These are phyloP conservation scores for Rhagonycha fulva DNA, from an alignment of 2,888 invertebrate species.

Conservation along the genomic window DNA sequence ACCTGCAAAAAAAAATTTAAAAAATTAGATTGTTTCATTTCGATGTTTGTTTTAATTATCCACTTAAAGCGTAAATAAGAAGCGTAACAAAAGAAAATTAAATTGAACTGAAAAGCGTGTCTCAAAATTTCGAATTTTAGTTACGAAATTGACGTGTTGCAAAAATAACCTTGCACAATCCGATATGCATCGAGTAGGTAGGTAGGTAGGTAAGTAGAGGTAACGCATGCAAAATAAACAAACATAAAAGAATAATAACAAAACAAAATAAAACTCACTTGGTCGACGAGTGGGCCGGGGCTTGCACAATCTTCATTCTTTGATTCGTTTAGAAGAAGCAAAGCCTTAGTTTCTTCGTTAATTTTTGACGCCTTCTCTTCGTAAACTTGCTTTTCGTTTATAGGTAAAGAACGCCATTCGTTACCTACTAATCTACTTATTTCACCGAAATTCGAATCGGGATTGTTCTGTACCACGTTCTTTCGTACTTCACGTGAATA, in stretches of 20 bases:
- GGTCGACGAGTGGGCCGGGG: constrained; percentile 52
- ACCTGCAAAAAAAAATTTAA: constrained; percentile 55
- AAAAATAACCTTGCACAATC: background rate
- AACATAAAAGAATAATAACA: background rate
- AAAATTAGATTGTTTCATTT: background rate
- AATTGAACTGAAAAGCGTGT: background rate
- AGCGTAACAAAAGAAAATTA: background rate
- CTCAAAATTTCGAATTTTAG: background rate
- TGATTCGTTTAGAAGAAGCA: constrained; percentile 50
- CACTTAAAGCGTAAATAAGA: background rate
- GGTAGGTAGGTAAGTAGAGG: background rate
- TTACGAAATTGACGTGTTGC: background rate
- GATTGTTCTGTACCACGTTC: constrained; percentile 90
- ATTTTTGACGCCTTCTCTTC: constrained; percentile 89
- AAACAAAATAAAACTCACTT: constrained; percentile 37
- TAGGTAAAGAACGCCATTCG: constrained; percentile 92
- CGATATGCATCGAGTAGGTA: background rate
- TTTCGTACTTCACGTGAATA: constrained; percentile 97
- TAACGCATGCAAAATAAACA: background rate
- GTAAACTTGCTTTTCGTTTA: constrained; percentile 88
- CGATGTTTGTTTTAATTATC: background rate
- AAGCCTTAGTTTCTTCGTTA: constrained; percentile 83
- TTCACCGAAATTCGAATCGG: constrained; percentile 91
- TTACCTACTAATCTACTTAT: constrained; percentile 75
- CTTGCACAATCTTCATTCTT: constrained; percentile 59